Base-by-base conservation (phyloP, 2,888 invertebrate genomes). In the Caenorhabditis becei region DNA sequence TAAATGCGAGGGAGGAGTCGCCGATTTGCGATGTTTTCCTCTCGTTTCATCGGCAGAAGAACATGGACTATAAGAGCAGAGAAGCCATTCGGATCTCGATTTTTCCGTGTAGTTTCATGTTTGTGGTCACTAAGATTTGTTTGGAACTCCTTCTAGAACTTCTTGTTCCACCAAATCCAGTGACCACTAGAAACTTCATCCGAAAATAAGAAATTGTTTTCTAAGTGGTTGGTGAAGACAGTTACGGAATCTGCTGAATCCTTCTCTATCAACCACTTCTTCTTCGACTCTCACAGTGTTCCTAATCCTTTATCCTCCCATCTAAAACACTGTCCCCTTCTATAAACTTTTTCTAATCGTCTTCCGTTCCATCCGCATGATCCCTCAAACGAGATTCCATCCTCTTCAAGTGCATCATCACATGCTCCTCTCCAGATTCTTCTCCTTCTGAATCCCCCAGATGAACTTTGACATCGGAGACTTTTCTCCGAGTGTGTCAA, bases 1-100 rank as follows among this genome's bases (percentile, higher is more conserved):
- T 74, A 74, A 66, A 74, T 65, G 70, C 63, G 63, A 63, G 72
- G 63, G 72, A 49, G 63, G 63, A 47, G 2, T 28, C 8, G 20
- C 58, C 23, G 26, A n/a, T n/a, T n/a, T n/a, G n/a, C n/a, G n/a
- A 8, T 24, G 7, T 23, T 58, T 16, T 53, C 49, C 51, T 47
- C 32, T 24, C 18, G 47, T 51, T 51, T 51, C 20, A 49, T 49
- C 49, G 11, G 41, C 7, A 11, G 20, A 18, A 18, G 49, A 49
- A 44, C 44, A 14, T 20, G 49, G 49, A 49, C 49, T 49, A 49
- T 20, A 49, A 49, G 49, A 49, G 49, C 5, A 23, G 49, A 11
- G 49, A 49, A 23, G 18, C 23, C 49, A 20, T 49, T 49, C 20
- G 18, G 49, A 4, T 20, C 20, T 20, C 3, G 49, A 23, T 18